Evolutionary conservation across 2,888 invertebrate genomes (phyloP), one percentile per base, ranked within the genome.

Genomic region (Thelaira solivaga): DNA sequence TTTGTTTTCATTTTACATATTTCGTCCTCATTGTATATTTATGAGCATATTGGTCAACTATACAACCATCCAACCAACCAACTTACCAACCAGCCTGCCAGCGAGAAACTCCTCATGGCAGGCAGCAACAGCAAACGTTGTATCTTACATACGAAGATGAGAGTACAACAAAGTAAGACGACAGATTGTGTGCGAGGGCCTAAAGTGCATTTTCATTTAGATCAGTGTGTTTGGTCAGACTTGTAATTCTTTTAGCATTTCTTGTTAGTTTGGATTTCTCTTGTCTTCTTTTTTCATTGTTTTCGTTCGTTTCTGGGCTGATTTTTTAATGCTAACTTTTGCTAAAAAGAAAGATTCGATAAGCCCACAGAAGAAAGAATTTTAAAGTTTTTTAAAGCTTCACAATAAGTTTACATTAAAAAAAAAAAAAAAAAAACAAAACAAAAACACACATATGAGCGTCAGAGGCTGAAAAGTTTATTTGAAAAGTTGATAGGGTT

Each of bases 11-110:
- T 45, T 26, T 26, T 29, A 39, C 31, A 16, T 39, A 47, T 55
- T 39, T 64, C 55, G 45, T 72, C 39, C 61, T 62, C 74, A 75
- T 75, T 67, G 74, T 75, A 68, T 75, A 75, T 75, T 75, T 75
- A 75, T 75, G 74, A 75, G 74, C 45, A 61, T 67, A 61, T 20
- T 51, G 61, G 61, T 49, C 31, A 73, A 64, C 64, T 51, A 51
- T 31, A 20, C 47, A 57, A 61, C 24, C 53, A 43, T 8, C 49
- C 39, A 57, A 20, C n/a, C 45, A 51, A 22, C 43, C 55, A 61
- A 16, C 24, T 16, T 59, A 20, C 16, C 45, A 43, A 34, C 20
- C 55, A 55, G 11, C 45, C 36, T 49, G 29, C 45, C 47, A 39
- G 24, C 34, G 4, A 34, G 34, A 31, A 31, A 8, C 45, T n/a